Evolutionary conservation across 2,888 invertebrate genomes (phyloP), one percentile per base, ranked within the genome.

Genomic region (Athrips mouffetella): DNA sequence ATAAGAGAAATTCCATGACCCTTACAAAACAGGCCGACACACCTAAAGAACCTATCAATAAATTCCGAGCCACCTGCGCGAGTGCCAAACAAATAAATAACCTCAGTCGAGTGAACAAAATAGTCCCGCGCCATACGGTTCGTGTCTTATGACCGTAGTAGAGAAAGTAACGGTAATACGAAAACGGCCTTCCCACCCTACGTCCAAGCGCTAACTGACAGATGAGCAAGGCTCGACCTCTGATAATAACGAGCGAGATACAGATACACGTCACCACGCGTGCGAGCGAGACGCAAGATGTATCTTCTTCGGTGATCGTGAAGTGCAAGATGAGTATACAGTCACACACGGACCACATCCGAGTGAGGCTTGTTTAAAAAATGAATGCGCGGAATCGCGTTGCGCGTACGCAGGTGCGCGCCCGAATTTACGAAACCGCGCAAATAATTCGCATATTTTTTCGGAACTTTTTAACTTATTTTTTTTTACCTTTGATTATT

Each of bases 281-380:
- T 48, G 68, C 52, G 76, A 86, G 65, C 53, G 74, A 57, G 83
- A 85, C 53, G 59, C 63, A 30, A 51, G 66, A 75, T 68, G 87
- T 81, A 79, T 87, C 88, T 84, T 88, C 87, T 87, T 87, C 85
- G 83, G 82, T 80, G 83, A 84, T 83, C 85, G 84, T 74, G 80
- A 84, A 82, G 85, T 82, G 80, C 83, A 80, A 85, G 87, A 87
- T 87, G 85, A 81, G 82, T 82, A 78, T 79, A 83, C 87, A 87
- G 88, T 86, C 86, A 85, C 85, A 86, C 77, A 82, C 86, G 82
- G 80, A 77, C 88, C 84, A 74, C 80, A 85, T 82, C 79, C 79
- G 87, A 86, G 79, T 80, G 79, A 79, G 79, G 80, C 78, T 80
- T 82, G 68, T 73, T 80, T 73, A 72, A 80, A 82, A 80, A 81